Base-by-base conservation (phyloP, 2,888 invertebrate species). In the Drosophila tripunctata region DNA sequence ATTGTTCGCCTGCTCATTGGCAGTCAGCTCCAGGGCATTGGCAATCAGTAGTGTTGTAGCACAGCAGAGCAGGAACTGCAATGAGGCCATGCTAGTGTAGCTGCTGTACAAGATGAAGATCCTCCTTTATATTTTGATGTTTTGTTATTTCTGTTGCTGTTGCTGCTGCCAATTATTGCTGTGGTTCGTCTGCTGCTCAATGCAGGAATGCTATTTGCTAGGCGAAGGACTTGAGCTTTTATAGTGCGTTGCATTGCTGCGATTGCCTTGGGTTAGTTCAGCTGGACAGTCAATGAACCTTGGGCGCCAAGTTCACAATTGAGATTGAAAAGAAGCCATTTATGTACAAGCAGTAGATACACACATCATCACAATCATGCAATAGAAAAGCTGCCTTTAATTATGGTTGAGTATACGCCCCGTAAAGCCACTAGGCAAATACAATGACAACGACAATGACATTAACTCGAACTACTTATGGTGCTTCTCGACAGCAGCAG, bases 241-340 rank as follows among this genome's bases (percentile, higher is more conserved):
- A 83, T 83, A 83, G 67, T 27, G 15, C 12, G 22, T 30, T 44
- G 58, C 35, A 35, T 15, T 27, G 45, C 15, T 41, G 47, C 22
- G 44, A 56, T 36, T 43, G 51, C 52, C 21, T n/a, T 19, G 6
- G 33, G 24, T 6, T 43, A 33, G 22, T 24, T 54, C 6, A 38
- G 54, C 36, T 54, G 66, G 62, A 55, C 64, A 82, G 83, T 72
- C 82, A 75, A 58, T 65, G 81, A 80, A 70, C 87, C 55, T 30
- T 30, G 41, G 76, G 67, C 76, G 75, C 69, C 76, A 76, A 30
- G 12, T 24, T 12, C 45, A 64, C 67, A 68, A 78, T 76, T 48
- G 69, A 85, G 78, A 83, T 78, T 86, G 81, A 83, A 86, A 72
- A 72, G 83, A 84, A 84, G 80, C 83, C 83, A 67, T 75, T 83